A percentile compares a stretch with the other conserved stretches of the same genome.
These are phyloP conservation scores for Bellardia bayeri DNA, from an alignment of 2,888 invertebrate genomes.

Conservation along the genomic window DNA sequence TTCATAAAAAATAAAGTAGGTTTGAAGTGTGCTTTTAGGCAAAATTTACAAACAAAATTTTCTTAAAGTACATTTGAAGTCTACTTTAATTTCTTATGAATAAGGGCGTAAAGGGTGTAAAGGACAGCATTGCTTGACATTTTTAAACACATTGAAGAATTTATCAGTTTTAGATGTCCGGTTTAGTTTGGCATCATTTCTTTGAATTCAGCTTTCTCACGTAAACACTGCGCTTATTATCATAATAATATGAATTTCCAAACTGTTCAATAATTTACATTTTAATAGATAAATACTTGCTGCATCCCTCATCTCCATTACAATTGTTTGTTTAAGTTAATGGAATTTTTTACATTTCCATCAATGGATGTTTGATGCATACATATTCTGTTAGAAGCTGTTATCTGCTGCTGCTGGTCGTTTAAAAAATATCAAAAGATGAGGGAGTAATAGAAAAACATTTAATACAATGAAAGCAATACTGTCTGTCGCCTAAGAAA, in stretches of 20 bases:
- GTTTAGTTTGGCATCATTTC: too few relatives aligned
- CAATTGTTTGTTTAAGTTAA: slow-evolving; percentile 65
- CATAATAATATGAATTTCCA: background rate
- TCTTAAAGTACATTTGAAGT: too few relatives aligned
- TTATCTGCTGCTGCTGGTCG: background rate
- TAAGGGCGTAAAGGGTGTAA: too few relatives aligned
- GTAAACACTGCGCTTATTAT: too few relatives aligned
- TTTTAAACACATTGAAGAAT: too few relatives aligned
- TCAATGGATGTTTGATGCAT: background rate
- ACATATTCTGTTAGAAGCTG: background rate
- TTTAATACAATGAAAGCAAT: slow-evolving; percentile 16
- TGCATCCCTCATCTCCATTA: background rate
- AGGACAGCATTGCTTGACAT: too few relatives aligned
- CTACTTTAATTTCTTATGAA: too few relatives aligned
- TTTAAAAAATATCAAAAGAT: background rate
- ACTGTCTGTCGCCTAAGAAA: slow-evolving; percentile 36
- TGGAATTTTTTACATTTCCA: slow-evolving; percentile 36
- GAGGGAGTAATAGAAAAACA: background rate
- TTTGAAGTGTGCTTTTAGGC: too few relatives aligned
- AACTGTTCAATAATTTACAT: slow-evolving; percentile 14
- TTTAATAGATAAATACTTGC: background rate
- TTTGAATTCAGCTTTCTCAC: too few relatives aligned
- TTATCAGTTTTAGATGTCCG: too few relatives aligned
- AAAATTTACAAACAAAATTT: too few relatives aligned
- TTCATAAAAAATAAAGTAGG: too few relatives aligned